Evolutionary conservation across 2,113 vertebrate species (phyloP).

Genomic region (Nycticorax nycticorax): DNA sequence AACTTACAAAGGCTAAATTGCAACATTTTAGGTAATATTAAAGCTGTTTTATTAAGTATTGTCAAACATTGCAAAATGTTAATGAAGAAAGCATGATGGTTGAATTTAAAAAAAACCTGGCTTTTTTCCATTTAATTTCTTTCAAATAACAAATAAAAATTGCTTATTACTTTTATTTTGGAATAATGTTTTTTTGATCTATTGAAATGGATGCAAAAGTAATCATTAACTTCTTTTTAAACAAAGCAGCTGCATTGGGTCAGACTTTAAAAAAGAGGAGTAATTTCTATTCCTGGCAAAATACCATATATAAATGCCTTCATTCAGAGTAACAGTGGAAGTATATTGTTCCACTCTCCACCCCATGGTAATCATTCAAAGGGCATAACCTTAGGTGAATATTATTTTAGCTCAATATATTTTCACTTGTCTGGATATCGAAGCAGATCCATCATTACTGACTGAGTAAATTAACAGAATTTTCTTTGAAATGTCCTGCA

Average conservation of each 20-base stretch:
- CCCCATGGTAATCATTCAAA: not conserved
- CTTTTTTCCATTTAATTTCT: conserved; percentile 63
- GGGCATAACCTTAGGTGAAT: not conserved
- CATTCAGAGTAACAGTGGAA: not conserved
- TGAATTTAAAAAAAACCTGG: not conserved
- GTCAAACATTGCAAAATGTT: conserved; percentile 50
- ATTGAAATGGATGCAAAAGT: conserved; percentile 26
- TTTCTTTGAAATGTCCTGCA: not conserved
- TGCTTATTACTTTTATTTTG: conserved; percentile 29
- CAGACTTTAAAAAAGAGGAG: conserved; percentile 25
- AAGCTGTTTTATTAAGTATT: conserved; percentile 63
- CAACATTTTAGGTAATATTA: conserved; percentile 56
- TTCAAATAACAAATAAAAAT: conserved; percentile 57
- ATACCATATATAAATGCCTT: not conserved
- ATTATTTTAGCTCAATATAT: not conserved
- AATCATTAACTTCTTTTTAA: conserved; percentile 17
- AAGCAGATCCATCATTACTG: conserved; percentile 2
- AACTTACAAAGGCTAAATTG: conserved; percentile 39
- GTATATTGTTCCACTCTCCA: not conserved
- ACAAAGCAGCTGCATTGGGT: conserved; percentile 44
- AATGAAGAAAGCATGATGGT: conserved; percentile 48
- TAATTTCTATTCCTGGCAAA: conserved; percentile 13
- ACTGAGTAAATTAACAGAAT: not conserved
- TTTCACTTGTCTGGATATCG: conserved; percentile 20
- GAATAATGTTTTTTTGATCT: conserved; percentile 23